A percentile compares a stretch with the other conserved stretches of the same genome.
Evolutionary conservation across 2,888 invertebrate species (phyloP).

Genomic region (Sicus ferrugineus): DNA sequence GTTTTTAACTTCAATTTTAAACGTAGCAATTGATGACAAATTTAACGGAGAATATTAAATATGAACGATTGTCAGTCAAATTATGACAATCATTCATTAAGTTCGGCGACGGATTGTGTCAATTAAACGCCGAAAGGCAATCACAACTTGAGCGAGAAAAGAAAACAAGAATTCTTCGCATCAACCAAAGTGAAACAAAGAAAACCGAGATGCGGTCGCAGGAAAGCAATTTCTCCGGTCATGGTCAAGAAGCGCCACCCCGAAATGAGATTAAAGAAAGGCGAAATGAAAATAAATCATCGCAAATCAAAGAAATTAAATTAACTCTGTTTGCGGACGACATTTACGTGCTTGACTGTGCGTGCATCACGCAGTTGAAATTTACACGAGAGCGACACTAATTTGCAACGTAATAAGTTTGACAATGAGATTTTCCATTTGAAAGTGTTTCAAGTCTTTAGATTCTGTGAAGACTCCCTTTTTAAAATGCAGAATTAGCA

Average conservation of each 20-base stretch:
- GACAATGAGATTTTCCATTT: too few relatives aligned
- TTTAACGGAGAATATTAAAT: too few relatives aligned
- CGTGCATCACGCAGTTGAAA: neutral
- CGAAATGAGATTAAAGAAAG: neutral
- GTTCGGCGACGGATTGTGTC: too few relatives aligned
- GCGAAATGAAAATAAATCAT: neutral
- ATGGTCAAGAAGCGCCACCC: slow-evolving; percentile 29
- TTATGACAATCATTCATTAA: too few relatives aligned
- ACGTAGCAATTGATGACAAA: too few relatives aligned
- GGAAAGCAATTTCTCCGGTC: slow-evolving; percentile 38
- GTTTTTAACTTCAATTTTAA: too few relatives aligned
- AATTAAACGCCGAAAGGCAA: neutral
- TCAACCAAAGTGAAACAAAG: slow-evolving; percentile 7
- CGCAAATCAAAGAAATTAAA: neutral
- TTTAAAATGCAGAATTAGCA: too few relatives aligned
- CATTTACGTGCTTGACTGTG: neutral
- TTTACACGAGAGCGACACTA: too few relatives aligned
- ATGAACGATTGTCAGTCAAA: too few relatives aligned
- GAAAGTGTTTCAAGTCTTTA: too few relatives aligned
- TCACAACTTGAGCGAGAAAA: neutral
- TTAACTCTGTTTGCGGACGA: neutral
- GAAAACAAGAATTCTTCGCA: neutral
- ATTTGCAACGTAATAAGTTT: too few relatives aligned
- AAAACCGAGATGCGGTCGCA: slow-evolving; percentile 17
- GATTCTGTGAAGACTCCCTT: too few relatives aligned